Evolutionary conservation across 2,888 invertebrate species (phyloP).

Genomic region (Cerceris rybyensis): DNA sequence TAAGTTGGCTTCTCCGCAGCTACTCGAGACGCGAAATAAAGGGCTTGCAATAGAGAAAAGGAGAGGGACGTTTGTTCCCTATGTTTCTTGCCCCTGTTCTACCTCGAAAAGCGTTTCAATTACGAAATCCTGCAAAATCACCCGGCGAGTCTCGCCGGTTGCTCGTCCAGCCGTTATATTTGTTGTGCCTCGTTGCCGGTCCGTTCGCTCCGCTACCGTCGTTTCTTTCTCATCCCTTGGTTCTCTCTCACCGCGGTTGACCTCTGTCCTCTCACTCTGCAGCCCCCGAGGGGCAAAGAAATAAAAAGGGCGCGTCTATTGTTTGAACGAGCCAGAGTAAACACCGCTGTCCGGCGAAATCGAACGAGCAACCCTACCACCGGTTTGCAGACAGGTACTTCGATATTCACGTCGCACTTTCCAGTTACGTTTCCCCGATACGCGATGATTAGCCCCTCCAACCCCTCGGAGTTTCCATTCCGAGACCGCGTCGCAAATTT

Average conservation of each 20-base stretch:
- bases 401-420: slow-evolving; percentile 59
- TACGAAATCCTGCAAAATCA: slow-evolving; percentile 68
- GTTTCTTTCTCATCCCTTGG: neutral
- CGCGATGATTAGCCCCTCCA: slow-evolving; percentile 49
- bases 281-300: slow-evolving; percentile 26
- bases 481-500: neutral
- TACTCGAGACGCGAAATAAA: slow-evolving; percentile 57
- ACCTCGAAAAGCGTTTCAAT: slow-evolving; percentile 64
- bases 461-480: slow-evolving; percentile 24
- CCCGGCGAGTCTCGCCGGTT: slow-evolving; percentile 55
- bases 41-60: slow-evolving; percentile 27
- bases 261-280: neutral
- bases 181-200: slow-evolving; percentile 43
- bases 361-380: slow-evolving; percentile 47
- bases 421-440: slow-evolving; percentile 30
- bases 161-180: slow-evolving; percentile 65
- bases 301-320: slow-evolving; percentile 55
- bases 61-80: slow-evolving; percentile 56
- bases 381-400: slow-evolving; percentile 46
- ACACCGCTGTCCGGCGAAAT: slow-evolving; percentile 56
- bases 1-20: slow-evolving; percentile 59
- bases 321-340: slow-evolving; percentile 61
- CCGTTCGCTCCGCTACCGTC: slow-evolving; percentile 4
- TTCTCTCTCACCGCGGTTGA: neutral
- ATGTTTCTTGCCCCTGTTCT: slow-evolving; percentile 48